Evolutionary conservation across 2,113 vertebrate genomes (phyloP).

Genomic region (Alaudala cheleensis): DNA sequence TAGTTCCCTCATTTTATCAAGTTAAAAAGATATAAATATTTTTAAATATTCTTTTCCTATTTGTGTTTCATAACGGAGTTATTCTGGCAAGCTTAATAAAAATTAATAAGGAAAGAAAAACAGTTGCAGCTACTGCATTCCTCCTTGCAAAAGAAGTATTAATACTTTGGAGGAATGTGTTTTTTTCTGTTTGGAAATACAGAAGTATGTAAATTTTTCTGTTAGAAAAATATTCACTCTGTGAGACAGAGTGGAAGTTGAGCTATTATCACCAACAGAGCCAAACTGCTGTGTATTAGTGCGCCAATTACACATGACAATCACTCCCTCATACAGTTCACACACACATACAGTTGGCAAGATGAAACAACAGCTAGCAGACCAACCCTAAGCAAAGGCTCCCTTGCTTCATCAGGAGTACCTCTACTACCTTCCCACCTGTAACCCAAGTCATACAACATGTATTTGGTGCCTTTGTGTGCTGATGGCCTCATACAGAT

Average conservation of each 20-base stretch:
- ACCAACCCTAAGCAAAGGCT: not conserved
- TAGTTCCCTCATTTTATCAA: not conserved
- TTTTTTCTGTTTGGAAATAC: not conserved
- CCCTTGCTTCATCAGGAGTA: not conserved
- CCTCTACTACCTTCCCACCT: not conserved
- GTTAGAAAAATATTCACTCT: no score
- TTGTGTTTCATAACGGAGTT: not conserved
- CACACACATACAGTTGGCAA: not conserved
- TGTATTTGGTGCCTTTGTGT: not conserved
- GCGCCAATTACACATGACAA: not conserved
- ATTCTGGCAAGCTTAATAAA: not conserved
- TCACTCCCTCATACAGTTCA: not conserved
- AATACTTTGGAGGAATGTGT: not conserved
- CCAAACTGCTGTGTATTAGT: not conserved
- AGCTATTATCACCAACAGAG: not conserved
- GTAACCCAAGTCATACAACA: not conserved
- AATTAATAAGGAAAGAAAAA: not conserved
- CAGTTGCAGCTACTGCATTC: not conserved
- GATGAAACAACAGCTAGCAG: not conserved
- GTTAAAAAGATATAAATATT: not conserved
- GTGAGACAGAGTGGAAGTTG: not conserved
- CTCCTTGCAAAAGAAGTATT: not conserved
- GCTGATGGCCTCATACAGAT: not conserved
- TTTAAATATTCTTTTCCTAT: not conserved
- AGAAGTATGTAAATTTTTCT: not conserved